Percentiles rank a stretch among this genome's conserved stretches.
These are phyloP conservation scores for Cremastinae sp. DNA, from an alignment of 2,888 invertebrate species.

Conservation along the genomic window DNA sequence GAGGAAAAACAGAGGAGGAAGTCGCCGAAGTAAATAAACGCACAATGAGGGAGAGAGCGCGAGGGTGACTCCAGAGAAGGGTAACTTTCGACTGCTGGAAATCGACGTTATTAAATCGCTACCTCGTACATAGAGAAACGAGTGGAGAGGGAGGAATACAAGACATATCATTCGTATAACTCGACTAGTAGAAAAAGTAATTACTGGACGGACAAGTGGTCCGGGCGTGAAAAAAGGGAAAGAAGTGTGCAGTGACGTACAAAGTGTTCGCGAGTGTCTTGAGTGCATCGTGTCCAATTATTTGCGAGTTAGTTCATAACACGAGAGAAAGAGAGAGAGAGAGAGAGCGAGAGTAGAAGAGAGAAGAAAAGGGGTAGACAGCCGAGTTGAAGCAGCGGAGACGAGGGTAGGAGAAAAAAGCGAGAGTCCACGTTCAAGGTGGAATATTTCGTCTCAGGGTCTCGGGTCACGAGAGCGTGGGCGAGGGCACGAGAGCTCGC, in stretches of 20 bases:
- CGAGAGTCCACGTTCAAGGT: slow-evolving; percentile 19
- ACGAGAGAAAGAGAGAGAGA: slow-evolving; percentile 36
- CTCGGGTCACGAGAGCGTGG: background rate
- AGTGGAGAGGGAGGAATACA: background rate
- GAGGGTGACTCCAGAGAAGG: slow-evolving; percentile 1
- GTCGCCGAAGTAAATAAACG: slow-evolving; percentile 5
- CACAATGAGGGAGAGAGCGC: background rate
- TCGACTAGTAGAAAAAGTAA: slow-evolving; percentile 2
- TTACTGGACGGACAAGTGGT: no score
- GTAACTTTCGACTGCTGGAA: no score
- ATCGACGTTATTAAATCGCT: slow-evolving; percentile 33
- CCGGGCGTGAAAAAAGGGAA: no score
- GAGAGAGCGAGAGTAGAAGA: slow-evolving; percentile 7
- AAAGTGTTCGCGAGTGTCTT: slow-evolving; percentile 3
- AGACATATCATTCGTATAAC: slow-evolving; percentile 61
- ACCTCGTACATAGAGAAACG: slow-evolving; percentile 31
- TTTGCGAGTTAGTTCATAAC: slow-evolving; percentile 52
- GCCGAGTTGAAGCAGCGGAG: slow-evolving; percentile 36
- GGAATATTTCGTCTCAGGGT: slow-evolving; percentile 36
- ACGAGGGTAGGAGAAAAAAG: slow-evolving; percentile 14
- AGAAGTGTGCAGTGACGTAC: background rate
- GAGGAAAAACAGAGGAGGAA: no score
- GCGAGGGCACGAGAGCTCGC: no score
- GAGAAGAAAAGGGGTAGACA: slow-evolving; percentile 19
- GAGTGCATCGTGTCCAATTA: slow-evolving; percentile 30